Evolutionary conservation across 2,797 vertebrate species (phyloP).

Genomic region (Distichodus sexfasciatus): DNA sequence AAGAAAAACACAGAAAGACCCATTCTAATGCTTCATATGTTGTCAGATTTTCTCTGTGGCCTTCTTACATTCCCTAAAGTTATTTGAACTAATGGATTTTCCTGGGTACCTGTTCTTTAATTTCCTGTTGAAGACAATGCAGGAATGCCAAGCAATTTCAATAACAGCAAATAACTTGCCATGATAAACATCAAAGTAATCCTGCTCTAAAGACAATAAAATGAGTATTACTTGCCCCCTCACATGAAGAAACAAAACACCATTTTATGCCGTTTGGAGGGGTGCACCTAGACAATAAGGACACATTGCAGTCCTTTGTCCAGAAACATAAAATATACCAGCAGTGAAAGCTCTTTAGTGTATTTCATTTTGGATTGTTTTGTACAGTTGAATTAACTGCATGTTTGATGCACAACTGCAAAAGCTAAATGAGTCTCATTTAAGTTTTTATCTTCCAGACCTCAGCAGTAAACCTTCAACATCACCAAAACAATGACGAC

Average conservation of each 20-base stretch:
- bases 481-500: constrained; percentile 1
- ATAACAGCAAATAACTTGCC: constrained; percentile 57
- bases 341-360: constrained; percentile 33
- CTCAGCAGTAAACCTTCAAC: constrained; percentile 21
- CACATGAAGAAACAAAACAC: background rate
- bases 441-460: constrained; percentile 39
- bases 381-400: background rate
- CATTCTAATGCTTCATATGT: background rate
- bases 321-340: background rate
- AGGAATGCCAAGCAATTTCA: constrained; percentile 53
- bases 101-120: constrained; percentile 54
- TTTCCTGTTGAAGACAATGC: constrained; percentile 63
- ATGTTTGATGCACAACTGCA: too few species aligned
- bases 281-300: background rate
- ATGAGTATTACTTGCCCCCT: constrained; percentile 11
- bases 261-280: background rate
- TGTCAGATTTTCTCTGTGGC: constrained; percentile 12
- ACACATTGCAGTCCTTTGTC: constrained; percentile 1
- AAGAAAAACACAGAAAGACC: background rate
- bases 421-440: background rate
- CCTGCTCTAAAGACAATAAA: constrained; percentile 40
- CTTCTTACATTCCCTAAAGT: background rate
- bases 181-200: constrained; percentile 39
- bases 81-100: constrained; percentile 37
- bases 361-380: constrained; percentile 19